Percentiles rank a stretch among this genome's conserved stretches.
Evolutionary conservation across 64 coral and sea anemone species (phyloP).

Genomic region (Pocillopora verrucosa): DNA sequence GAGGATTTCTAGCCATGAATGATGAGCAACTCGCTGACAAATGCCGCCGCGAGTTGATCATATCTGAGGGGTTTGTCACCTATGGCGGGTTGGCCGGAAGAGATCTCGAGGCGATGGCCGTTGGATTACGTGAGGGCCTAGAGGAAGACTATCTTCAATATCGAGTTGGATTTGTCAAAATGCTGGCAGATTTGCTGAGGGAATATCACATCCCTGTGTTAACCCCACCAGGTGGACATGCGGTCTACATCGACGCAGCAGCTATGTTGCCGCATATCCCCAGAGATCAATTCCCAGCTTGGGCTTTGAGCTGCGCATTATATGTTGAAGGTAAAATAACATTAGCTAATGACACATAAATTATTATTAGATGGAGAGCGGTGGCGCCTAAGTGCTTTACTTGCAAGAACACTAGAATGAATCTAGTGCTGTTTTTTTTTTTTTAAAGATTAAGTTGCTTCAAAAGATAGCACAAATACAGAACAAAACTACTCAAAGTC

Average conservation of each 20-base stretch:
- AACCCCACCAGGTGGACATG: slow-evolving; percentile 66
- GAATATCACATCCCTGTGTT: slow-evolving; percentile 39
- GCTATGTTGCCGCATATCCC: slow-evolving; percentile 62
- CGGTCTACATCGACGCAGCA: slow-evolving; percentile 69
- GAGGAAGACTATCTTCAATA: slow-evolving; percentile 62
- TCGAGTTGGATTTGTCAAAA: slow-evolving; percentile 48
- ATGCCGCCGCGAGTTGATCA: slow-evolving; percentile 43
- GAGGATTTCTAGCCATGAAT: slow-evolving; percentile 62
- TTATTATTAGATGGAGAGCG: too few species aligned
- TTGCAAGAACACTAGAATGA: too few species aligned
- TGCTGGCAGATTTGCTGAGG: slow-evolving; percentile 52
- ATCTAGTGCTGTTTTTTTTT: too few species aligned
- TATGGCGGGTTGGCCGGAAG: slow-evolving; percentile 68
- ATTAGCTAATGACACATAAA: background rate
- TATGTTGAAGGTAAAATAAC: slow-evolving; percentile 46
- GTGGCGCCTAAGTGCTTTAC: too few species aligned
- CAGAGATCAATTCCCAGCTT: slow-evolving; percentile 51
- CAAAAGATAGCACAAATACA: too few species aligned
- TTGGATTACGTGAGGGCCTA: slow-evolving; percentile 45
- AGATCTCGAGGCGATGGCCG: slow-evolving; percentile 71
- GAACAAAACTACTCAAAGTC: too few species aligned
- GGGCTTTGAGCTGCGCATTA: slow-evolving; percentile 49
- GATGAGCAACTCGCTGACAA: slow-evolving; percentile 46
- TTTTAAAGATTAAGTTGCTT: too few species aligned
- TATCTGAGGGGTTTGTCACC: slow-evolving; percentile 70